phyloP scores from a whole-genome alignment of 2,797 vertebrate species.

The Gallinago nigripennis region DNA sequence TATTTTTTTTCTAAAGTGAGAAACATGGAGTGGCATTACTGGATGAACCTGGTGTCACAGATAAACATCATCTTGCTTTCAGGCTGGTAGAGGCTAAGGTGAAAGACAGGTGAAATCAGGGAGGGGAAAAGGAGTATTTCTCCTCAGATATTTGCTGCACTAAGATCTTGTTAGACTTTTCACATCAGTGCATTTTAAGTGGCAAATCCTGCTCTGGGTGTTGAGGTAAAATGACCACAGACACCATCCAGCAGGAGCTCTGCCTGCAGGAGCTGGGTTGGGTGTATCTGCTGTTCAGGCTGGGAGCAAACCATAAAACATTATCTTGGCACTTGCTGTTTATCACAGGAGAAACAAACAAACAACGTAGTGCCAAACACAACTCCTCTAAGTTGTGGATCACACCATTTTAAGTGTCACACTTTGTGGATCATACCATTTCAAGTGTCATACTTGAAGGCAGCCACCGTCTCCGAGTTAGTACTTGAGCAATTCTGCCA shows the following conservation, averaged over 20 bases:
- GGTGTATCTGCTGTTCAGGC: background rate
- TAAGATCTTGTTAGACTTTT: background rate
- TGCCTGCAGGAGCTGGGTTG: background rate
- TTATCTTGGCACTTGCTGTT: background rate
- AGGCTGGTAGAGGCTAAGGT: background rate
- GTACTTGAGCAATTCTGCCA: background rate
- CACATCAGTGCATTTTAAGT: background rate
- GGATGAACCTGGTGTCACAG: background rate
- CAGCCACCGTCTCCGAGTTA: background rate
- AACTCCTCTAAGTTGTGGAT: rapidly evolving
- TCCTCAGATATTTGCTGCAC: background rate
- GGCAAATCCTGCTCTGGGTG: background rate
- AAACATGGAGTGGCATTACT: background rate
- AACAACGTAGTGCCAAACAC: background rate
- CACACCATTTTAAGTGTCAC: background rate
- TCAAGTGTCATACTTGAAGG: background rate
- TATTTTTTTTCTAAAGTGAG: background rate
- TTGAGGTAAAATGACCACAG: background rate
- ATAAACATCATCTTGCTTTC: background rate
- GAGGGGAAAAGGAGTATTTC: background rate
- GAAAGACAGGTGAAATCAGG: background rate
- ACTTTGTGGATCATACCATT: background rate
- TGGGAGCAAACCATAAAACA: background rate
- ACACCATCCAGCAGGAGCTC: background rate
- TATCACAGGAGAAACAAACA: background rate